Percentiles rank a stretch among this genome's conserved stretches.
phyloP scores from a whole-genome alignment of 2,888 invertebrate genomes.

The Tortrix viridana region DNA sequence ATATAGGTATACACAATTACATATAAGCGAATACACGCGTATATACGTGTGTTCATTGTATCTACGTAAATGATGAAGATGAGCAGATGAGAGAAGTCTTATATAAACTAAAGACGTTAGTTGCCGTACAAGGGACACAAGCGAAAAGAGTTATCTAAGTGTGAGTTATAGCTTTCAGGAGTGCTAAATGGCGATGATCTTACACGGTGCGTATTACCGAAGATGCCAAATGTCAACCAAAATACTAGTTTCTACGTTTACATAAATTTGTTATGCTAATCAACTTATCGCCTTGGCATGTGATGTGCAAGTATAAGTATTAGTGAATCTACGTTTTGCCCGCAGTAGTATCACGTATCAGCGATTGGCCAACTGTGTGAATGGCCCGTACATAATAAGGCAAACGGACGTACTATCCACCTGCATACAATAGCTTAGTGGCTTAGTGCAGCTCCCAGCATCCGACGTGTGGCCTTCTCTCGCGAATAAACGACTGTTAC shows the following conservation, averaged over 20 bases:
- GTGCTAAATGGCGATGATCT: constrained; percentile 18
- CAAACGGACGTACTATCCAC: constrained; percentile 78
- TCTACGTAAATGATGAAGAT: too few relatives aligned
- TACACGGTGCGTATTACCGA: constrained; percentile 15
- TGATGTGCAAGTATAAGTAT: constrained; percentile 47
- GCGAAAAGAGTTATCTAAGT: too few relatives aligned
- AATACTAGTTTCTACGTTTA: constrained; percentile 49
- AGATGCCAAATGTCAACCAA: constrained; percentile 24
- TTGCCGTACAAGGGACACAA: too few relatives aligned
- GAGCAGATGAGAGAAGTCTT: too few relatives aligned
- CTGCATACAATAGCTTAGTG: constrained; percentile 83
- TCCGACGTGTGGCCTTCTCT: constrained; percentile 75
- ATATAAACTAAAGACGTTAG: too few relatives aligned
- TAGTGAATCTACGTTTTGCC: constrained; percentile 26
- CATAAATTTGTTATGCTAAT: constrained; percentile 63
- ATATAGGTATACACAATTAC: too few relatives aligned
- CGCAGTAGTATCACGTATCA: constrained; percentile 33
- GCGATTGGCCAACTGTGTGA: constrained; percentile 75
- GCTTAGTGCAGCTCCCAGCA: constrained; percentile 78
- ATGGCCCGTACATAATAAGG: constrained; percentile 78
- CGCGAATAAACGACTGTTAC: constrained; percentile 47
- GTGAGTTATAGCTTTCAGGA: background rate
- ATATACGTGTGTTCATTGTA: too few relatives aligned
- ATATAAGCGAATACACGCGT: too few relatives aligned
- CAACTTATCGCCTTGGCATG: constrained; percentile 62